phyloP scores from a whole-genome alignment of 2,113 vertebrate genomes.

The Sigmodon hispidus region DNA sequence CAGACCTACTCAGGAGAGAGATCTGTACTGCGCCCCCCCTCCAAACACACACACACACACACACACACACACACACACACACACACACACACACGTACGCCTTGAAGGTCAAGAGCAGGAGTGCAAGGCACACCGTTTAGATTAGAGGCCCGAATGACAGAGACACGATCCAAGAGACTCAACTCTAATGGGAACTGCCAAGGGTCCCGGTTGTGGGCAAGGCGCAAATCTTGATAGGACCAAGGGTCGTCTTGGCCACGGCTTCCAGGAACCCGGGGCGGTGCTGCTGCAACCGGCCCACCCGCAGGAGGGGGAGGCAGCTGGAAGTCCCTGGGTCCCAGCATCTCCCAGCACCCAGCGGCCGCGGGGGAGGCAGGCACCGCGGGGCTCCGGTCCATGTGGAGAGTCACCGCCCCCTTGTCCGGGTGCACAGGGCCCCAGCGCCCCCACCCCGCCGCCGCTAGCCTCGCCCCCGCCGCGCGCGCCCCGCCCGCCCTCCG shows the following conservation, averaged over 20 bases:
- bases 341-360: neutral
- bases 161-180: accelerated
- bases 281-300: neutral
- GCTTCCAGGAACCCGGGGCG: neutral
- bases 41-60: neutral
- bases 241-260: neutral
- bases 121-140: neutral
- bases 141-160: neutral
- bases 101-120: neutral
- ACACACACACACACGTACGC: neutral
- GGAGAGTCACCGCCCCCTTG: neutral
- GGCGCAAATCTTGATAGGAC: neutral
- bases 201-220: neutral
- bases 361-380: neutral
- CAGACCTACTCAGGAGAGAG: neutral
- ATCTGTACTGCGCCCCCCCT: neutral
- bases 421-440: neutral
- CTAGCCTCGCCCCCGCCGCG: constrained; percentile 72
- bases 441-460: constrained; percentile 44
- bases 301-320: neutral
- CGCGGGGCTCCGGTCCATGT: neutral
- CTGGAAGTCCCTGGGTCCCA: neutral
- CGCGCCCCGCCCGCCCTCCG: constrained; percentile 81
- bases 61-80: neutral
- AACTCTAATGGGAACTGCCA: neutral